Evolutionary conservation across 2,797 vertebrate species (phyloP), one percentile per base, ranked within the genome.

Genomic region (Lemur catta): DNA sequence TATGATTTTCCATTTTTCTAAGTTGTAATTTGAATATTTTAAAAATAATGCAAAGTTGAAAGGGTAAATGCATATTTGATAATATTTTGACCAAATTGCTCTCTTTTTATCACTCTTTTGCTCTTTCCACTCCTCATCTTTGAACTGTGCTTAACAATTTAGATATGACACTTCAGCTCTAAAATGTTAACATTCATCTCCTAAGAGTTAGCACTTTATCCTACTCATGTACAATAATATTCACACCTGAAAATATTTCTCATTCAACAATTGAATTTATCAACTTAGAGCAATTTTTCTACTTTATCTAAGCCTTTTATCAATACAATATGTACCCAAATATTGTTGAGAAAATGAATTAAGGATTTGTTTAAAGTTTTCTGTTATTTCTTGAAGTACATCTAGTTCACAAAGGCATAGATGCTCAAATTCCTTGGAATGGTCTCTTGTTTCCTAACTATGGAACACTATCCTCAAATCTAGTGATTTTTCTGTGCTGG

Each of bases 91-190:
- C n/a, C n/a, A 78, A 72, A 46, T 71, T 90, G 12, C 8, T 92
- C 6, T 87, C 6, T 67, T 91, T 46, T 18, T 55, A 28, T 81
- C 14, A 57, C 3, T 71, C 2, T 65, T 18, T 89, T 76, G 6
- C 12, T 85, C 18, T 90, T n/a, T 86, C 28, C 26, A 82, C 4
- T 35, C 4, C 17, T 11, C 48, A 6, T 1, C 8, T 84, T 80
- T 61, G n/a, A 11, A 84, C 69, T 80, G 91, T 79, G n/a, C 67
- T 95, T 95, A 82, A 63, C 15, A 46, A 71, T n/a, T 78, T 80
- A 74, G 10, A 0, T 38, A 1, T 84, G 28, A 90, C 48, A 67
- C 5, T 52, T 95, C 6, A 78, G 30, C 14, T 17, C 24, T 26
- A 50, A 72, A 75, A 76, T 63, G 20, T 75, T 57, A 69, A 38